These are phyloP conservation scores for Mesorhabditis sp. DNA, from an alignment of 2,888 invertebrate genomes.

Conservation along the genomic window DNA sequence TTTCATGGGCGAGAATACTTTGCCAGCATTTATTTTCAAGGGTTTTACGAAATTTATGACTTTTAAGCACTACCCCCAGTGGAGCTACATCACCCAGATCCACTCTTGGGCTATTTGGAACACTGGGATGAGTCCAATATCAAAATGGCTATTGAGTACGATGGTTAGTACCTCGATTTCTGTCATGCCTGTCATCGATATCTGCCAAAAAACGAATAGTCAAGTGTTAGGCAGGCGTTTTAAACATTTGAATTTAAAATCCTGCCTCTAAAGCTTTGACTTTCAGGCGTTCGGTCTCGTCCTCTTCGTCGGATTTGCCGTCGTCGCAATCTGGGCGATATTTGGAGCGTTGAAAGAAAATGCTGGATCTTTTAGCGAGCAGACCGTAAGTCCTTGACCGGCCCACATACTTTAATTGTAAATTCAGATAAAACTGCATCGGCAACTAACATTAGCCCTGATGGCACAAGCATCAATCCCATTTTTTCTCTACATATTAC, in stretches of 20 bases:
- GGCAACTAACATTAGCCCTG: neutral
- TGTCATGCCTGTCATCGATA: no score
- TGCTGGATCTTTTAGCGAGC: constrained; percentile 1
- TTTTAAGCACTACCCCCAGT: neutral
- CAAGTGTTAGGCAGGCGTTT: no score
- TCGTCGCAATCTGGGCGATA: neutral
- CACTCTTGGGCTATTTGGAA: neutral
- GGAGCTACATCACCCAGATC: constrained; percentile 1
- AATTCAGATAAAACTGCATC: neutral
- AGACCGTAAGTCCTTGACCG: neutral
- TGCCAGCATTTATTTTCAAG: no score
- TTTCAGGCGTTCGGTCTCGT: neutral
- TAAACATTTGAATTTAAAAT: no score
- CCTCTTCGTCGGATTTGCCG: neutral
- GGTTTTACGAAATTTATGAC: no score
- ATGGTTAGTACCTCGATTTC: neutral
- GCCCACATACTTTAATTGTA: no score
- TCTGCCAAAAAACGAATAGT: no score
- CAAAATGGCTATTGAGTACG: neutral
- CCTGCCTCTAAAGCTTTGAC: no score
- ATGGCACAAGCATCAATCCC: neutral
- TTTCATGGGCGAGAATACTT: no score
- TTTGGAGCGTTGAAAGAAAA: neutral
- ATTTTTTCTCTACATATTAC: neutral
- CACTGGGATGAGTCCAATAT: neutral